Conservation (phyloP, 2,888 invertebrate genomes). For the Graphium colonna region DNA sequence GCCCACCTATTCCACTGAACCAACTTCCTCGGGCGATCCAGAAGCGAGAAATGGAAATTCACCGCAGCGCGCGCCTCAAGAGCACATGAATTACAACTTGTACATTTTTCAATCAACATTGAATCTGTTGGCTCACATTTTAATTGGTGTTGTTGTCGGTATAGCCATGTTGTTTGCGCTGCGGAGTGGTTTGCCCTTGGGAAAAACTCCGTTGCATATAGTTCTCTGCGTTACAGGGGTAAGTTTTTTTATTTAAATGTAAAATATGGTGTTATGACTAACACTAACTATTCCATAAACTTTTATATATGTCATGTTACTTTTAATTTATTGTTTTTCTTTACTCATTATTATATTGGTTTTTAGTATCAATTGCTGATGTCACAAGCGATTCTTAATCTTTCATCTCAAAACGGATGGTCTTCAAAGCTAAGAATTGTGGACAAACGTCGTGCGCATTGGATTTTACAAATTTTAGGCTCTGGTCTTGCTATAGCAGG, state of each 20-base stretch:
- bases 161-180: slow-evolving; percentile 39
- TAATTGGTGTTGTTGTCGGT: slow-evolving; percentile 49
- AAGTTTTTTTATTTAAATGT: slow-evolving; percentile 29
- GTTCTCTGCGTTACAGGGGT: slow-evolving; percentile 57
- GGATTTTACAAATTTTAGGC: slow-evolving; percentile 54
- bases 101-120: slow-evolving; percentile 31
- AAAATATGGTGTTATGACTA: too few relatives aligned
- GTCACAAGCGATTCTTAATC: slow-evolving; percentile 56
- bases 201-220: slow-evolving; percentile 43
- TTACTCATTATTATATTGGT: too few relatives aligned
- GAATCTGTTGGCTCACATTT: slow-evolving; percentile 43
- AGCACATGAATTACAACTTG: slow-evolving; percentile 36
- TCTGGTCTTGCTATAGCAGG: slow-evolving; percentile 57
- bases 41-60: slow-evolving; percentile 23
- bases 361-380: slow-evolving; percentile 63
- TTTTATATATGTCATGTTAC: too few relatives aligned
- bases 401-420: slow-evolving; percentile 59
- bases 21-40: slow-evolving; percentile 23
- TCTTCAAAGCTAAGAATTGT: slow-evolving; percentile 46
- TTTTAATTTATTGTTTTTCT: too few relatives aligned
- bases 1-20: slow-evolving; percentile 31
- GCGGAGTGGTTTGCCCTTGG: slow-evolving; percentile 38
- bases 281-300: too few relatives aligned
- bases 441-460: slow-evolving; percentile 56
- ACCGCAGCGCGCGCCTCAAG: slow-evolving; percentile 13